Conservation (phyloP, 2,113 vertebrate species). For the Microtus richardsoni region DNA sequence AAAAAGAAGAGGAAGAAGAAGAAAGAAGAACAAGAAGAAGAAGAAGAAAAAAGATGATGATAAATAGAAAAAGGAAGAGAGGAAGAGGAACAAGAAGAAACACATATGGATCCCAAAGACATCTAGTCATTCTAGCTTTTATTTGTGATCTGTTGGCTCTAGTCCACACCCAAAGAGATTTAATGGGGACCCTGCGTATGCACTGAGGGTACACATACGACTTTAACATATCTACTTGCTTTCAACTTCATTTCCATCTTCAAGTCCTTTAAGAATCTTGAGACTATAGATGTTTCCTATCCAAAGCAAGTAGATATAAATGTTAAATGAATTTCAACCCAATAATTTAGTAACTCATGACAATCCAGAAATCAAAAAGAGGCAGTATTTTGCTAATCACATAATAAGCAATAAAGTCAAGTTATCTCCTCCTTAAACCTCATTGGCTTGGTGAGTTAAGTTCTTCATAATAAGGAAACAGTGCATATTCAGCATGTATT, state of each 20-base stretch:
- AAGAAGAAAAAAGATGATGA: too few species aligned
- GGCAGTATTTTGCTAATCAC: neutral
- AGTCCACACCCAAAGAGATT: neutral
- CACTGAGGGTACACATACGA: neutral
- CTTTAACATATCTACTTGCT: neutral
- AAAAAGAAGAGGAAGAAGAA: too few species aligned
- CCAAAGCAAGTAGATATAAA: neutral
- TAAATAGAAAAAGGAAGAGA: neutral
- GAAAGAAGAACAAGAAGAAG: too few species aligned
- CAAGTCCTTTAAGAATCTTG: neutral
- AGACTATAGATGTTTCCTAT: neutral
- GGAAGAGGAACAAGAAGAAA: neutral
- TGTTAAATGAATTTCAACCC: neutral
- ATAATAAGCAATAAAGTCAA: neutral
- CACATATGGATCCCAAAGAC: neutral
- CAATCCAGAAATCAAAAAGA: neutral
- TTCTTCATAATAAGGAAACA: neutral
- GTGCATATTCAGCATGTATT: neutral
- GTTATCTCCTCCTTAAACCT: neutral
- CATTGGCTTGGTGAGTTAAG: neutral
- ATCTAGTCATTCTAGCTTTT: neutral
- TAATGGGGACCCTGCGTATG: neutral
- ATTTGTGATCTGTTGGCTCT: neutral
- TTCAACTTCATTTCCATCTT: constrained; percentile 6
- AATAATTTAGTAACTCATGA: neutral